Percentiles rank a stretch among this genome's conserved stretches.
phyloP scores from a whole-genome alignment of 1,140 invertebrate genomes.

The Palaemon carinicauda region DNA sequence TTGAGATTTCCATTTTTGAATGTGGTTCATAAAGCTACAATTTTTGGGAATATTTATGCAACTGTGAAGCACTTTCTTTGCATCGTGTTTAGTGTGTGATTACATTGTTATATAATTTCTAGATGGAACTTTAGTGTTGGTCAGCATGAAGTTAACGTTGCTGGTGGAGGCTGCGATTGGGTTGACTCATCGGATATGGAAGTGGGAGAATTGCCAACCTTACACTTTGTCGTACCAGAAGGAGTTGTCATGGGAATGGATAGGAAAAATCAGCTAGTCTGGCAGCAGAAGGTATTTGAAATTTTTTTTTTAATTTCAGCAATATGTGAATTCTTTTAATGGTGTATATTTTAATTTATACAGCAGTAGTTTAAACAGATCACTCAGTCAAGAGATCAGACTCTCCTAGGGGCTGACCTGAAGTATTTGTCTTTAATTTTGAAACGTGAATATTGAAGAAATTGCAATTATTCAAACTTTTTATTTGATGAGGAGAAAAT shows the following conservation, averaged over 20 bases:
- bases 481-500: no score
- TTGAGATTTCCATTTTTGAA: no score
- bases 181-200: not conserved
- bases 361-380: not conserved
- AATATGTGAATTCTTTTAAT: no score
- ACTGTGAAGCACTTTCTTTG: not conserved
- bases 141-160: constrained; percentile 80
- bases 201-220: not conserved
- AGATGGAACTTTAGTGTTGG: constrained; percentile 94
- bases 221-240: constrained; percentile 36
- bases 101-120: not conserved
- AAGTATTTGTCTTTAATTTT: no score
- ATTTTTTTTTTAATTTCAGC: no score
- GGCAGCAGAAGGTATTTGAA: constrained; percentile 47
- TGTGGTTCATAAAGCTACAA: no score
- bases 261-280: not conserved
- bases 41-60: not conserved
- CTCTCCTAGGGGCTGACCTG: no score
- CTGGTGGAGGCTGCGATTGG: constrained; percentile 59
- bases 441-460: no score
- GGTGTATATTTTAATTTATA: not conserved
- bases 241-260: constrained; percentile 43
- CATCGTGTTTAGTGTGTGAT: not conserved
- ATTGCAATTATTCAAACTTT: no score
- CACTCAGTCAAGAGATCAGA: no score